Percentiles rank a stretch among this genome's conserved stretches.
phyloP scores from a whole-genome alignment of 2,797 vertebrate genomes.

The Sparidentex hasta region DNA sequence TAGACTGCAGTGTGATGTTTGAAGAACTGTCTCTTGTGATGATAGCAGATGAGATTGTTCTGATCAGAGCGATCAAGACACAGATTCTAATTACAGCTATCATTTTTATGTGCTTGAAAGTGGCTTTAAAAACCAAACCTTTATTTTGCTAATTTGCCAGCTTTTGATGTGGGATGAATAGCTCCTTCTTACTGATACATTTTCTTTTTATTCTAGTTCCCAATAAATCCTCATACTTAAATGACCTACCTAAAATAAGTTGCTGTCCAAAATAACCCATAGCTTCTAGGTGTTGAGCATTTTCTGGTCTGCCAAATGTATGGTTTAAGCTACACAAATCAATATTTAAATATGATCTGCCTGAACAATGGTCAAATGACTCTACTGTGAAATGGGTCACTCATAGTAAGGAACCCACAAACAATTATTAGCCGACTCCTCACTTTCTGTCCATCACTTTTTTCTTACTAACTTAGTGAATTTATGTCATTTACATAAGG shows the following conservation, averaged over 20 bases:
- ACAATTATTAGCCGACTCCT: not conserved
- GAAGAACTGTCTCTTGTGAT: conserved; percentile 48
- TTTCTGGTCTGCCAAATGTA: not conserved
- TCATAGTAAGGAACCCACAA: not conserved
- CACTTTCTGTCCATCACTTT: not conserved
- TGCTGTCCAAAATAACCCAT: not conserved
- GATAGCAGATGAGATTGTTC: conserved; percentile 29
- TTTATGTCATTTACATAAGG: too few species aligned
- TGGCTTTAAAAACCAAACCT: not conserved
- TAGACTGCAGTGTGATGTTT: conserved; percentile 35
- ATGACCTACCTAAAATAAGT: not conserved
- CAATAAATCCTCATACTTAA: not conserved
- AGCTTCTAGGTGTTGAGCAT: not conserved
- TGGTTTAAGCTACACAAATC: not conserved
- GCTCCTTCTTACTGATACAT: not conserved
- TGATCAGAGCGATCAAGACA: conserved; percentile 16
- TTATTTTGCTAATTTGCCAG: not conserved
- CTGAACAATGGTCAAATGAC: not conserved
- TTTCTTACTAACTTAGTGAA: too few species aligned
- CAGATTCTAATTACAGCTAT: conserved; percentile 5
- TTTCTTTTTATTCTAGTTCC: not conserved
- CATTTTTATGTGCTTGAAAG: conserved; percentile 17
- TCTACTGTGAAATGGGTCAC: not conserved
- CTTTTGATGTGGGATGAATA: not conserved
- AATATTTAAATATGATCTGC: not conserved